Percentiles rank a stretch among this genome's conserved stretches.
Conservation (phyloP, 2,113 vertebrate species). For the Silurus meridionalis region DNA sequence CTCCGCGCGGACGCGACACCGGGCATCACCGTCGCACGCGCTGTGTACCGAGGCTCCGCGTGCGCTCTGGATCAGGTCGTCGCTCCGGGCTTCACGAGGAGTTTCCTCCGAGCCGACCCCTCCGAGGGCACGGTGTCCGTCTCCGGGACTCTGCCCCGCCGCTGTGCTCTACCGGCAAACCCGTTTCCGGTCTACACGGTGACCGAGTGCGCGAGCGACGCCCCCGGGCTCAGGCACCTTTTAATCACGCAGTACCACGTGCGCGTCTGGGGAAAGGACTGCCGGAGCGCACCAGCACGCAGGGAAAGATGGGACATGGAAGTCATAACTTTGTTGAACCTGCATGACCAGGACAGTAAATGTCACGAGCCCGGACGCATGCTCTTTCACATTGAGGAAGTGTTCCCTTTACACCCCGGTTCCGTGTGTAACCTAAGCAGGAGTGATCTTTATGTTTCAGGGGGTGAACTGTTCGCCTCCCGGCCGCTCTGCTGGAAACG, state of each 20-base stretch:
- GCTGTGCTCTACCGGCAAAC: constrained; percentile 63
- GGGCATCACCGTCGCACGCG: constrained; percentile 60
- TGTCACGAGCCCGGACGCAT: constrained; percentile 62
- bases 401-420: constrained; percentile 61
- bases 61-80: constrained; percentile 73
- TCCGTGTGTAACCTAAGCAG: constrained; percentile 63
- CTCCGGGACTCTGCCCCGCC: constrained; percentile 59
- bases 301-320: constrained; percentile 70
- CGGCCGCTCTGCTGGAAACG: constrained; percentile 70
- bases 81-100: constrained; percentile 63
- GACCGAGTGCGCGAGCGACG: constrained; percentile 61
- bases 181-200: constrained; percentile 72
- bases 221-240: constrained; percentile 65
- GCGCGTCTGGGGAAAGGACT: constrained; percentile 71
- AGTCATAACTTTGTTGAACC: constrained; percentile 64
- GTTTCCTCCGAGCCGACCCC: constrained; percentile 63
- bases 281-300: constrained; percentile 60
- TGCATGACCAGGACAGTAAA: constrained; percentile 43
- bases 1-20: constrained; percentile 63
- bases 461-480: constrained; percentile 70
- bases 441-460: constrained; percentile 64
- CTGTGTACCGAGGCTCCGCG: constrained; percentile 49
- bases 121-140: constrained; percentile 61
- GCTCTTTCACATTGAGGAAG: constrained; percentile 63
- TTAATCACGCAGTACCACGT: constrained; percentile 70